Base-by-base conservation (phyloP, 2,888 invertebrate species). In the Notodonta ziczac region DNA sequence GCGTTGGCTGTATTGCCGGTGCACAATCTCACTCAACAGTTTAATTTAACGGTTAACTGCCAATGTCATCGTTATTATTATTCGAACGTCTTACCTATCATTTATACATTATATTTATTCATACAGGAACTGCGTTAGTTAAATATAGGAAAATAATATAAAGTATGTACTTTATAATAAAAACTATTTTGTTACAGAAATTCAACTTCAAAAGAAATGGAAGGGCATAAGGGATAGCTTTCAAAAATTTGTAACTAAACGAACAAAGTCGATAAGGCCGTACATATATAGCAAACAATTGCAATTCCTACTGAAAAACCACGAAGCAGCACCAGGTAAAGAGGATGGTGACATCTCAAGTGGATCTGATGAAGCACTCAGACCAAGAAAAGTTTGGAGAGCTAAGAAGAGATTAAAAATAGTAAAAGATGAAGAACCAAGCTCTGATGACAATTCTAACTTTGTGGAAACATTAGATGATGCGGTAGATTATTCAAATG, bases 181-280 rank as follows among this genome's bases (percentile, higher is more conserved):
- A n/a, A 5, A 5, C n/a, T 10, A 7, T 58, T 2, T 8, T 54
- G 39, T 54, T 87, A 62, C 87, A 93, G 93, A 91, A 79, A 76
- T 91, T 7, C 91, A 93, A 75, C 81, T 93, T 8, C 92, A 93
- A 74, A 93, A 91, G 78, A 93, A 93, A 81, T 93, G 93, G 93
- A 93, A 93, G 69, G 89, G 93, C 69, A 87, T 93, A 13, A 78
- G 91, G 40, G 93, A 93, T 66, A 89, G 89, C 67, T 93, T 88
- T 65, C 85, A 87, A 64, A 92, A 92, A 64, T 91, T 89, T 75
- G 58, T 88, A 40, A 65, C 78, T 3, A 86, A 91, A 60, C 91
- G 91, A 1, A 82, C 80, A 14, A 83, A 85, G 74, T 87, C 87
- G 7, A 87, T 78, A 65, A 81, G 85, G 13, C 92, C 93, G 0